Percentiles rank a stretch among this genome's conserved stretches.
Evolutionary conservation across 1,140 invertebrate species (phyloP).

Genomic region (Heliconius himera): DNA sequence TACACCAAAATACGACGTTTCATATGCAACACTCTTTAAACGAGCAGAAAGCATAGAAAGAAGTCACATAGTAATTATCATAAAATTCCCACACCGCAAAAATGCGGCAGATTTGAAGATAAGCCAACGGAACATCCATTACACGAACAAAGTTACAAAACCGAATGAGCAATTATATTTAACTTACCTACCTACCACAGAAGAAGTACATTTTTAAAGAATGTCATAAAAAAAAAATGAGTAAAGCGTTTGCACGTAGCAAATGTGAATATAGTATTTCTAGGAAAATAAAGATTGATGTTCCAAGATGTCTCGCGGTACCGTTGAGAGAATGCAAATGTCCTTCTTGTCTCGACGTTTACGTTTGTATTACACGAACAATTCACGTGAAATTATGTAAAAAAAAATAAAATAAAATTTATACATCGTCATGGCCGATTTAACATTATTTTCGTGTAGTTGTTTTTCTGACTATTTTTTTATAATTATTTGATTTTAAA

Average conservation of each 20-base stretch:
- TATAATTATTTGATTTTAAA: background rate
- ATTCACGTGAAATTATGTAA: conserved; percentile 5
- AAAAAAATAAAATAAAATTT: background rate
- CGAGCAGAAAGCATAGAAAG: background rate
- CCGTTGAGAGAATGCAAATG: conserved; percentile 35
- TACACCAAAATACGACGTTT: background rate
- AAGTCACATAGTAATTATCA: background rate
- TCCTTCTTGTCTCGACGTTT: conserved; percentile 5
- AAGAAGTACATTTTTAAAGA: background rate
- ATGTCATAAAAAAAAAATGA: background rate
- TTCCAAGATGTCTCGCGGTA: conserved; percentile 26
- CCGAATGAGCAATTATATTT: background rate
- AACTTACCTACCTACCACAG: background rate
- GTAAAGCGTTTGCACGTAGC: background rate
- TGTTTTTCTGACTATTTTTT: background rate
- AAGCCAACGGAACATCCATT: background rate
- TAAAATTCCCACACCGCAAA: background rate
- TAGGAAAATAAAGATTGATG: conserved; percentile 32
- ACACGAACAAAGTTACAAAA: background rate
- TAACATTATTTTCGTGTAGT: background rate
- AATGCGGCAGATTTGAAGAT: background rate
- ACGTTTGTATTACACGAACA: conserved; percentile 14
- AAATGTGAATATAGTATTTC: conserved; percentile 28
- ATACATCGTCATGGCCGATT: background rate
- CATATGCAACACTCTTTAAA: background rate